Base-by-base conservation (phyloP, 2,113 vertebrate genomes). In the Cariama cristata region DNA sequence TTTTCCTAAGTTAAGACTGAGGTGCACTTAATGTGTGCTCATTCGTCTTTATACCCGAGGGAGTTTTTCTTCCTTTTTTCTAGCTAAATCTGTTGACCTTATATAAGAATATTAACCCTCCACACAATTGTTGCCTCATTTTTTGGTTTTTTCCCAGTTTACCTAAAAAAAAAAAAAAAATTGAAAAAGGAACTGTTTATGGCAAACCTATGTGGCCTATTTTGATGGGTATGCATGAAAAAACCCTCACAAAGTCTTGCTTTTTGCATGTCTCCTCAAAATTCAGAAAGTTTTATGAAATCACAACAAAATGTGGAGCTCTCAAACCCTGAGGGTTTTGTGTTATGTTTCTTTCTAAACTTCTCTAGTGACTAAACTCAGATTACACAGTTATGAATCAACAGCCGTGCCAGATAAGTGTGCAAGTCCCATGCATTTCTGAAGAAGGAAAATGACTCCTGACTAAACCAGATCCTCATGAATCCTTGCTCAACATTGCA, bases 1-100 rank as follows among this genome's bases (percentile, higher is more conserved):
- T 75, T 82, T 47, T 67, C 42, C 22, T 22, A 79, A 52, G 33
- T 58, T 63, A 64, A 64, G 18, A 79, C 55, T 74, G 32, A 80
- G 73, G 50, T 32, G 87, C 11, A 20, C 4, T 33, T 58, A 63
- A 42, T 5, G 6, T 33, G 28, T 60, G 35, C 60, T 24, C 12
- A 75, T 59, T 85, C 52, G 76, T 86, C 80, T 76, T 58, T 22
- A 60, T 8, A 64, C 0, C 1, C 0, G 0, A 49, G 19, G 56
- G 26, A 52, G 10, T 28, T 73, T 69, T 73, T 42, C 22, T 3
- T 2, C 8, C 40, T 91, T 84, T 74, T 32, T 85, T 7, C 47
- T 55, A 76, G 40, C 47, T 90, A 79, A 49, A 79, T 76, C 9
- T 8, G 33, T 76, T 76, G 28, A 72, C 35, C 32, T 67, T 88